phyloP scores from a whole-genome alignment of 2,113 vertebrate species.

The Alligator mississippiensis region DNA sequence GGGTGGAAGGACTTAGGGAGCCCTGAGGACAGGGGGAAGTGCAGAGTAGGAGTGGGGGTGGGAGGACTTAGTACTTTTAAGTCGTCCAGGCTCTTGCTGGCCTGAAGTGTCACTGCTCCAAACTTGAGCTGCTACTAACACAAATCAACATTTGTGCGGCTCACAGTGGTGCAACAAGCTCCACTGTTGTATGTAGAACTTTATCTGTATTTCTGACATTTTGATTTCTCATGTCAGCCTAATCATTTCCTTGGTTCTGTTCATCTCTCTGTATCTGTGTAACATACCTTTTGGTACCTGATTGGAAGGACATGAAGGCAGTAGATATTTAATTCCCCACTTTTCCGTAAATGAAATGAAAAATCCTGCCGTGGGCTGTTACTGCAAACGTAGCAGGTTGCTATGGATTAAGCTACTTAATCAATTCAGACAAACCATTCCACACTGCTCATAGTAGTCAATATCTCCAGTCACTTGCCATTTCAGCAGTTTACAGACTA shows the following conservation, averaged over 20 bases:
- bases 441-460: conserved; percentile 47
- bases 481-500: conserved; percentile 70
- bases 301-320: not conserved
- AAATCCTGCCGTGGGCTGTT: conserved; percentile 61
- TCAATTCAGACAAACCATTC: conserved; percentile 65
- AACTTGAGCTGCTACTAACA: too few relatives aligned
- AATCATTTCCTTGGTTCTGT: not conserved
- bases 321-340: conserved; percentile 6
- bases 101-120: too few relatives aligned
- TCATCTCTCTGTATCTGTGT: not conserved
- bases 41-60: too few relatives aligned
- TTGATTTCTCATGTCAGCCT: not conserved
- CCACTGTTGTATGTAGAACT: rapidly evolving
- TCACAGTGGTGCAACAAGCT: too few relatives aligned
- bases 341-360: conserved; percentile 46
- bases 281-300: not conserved
- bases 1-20: too few relatives aligned
- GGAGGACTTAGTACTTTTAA: too few relatives aligned
- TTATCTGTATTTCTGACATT: rapidly evolving
- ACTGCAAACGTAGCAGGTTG: conserved; percentile 47
- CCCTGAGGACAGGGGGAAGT: too few relatives aligned
- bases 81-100: too few relatives aligned
- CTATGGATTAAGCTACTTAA: conserved; percentile 69
- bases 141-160: too few relatives aligned
- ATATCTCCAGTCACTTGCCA: conserved; percentile 64